These are phyloP conservation scores for Sweltsa coloradensis DNA, from an alignment of 1,140 invertebrate species.

Conservation along the genomic window DNA sequence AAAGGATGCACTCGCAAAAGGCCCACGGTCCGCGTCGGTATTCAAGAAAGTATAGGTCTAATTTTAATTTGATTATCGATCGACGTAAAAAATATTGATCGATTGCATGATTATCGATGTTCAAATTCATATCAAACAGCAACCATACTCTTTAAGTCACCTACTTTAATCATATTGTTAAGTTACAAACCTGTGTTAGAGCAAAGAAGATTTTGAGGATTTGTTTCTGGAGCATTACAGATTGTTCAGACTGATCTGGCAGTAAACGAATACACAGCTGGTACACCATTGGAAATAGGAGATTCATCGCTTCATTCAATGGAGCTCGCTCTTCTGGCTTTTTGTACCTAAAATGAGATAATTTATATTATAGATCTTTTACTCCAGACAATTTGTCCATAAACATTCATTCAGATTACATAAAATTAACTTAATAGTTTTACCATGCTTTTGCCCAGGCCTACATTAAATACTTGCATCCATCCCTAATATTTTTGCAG, in stretches of 20 bases:
- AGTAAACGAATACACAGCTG: constrained; percentile 71
- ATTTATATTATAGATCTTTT: background rate
- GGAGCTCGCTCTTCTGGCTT: constrained; percentile 77
- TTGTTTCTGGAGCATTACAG: constrained; percentile 86
- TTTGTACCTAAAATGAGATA: constrained; percentile 54
- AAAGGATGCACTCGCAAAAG: too few relatives aligned
- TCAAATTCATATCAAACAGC: too few relatives aligned
- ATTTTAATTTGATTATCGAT: too few relatives aligned
- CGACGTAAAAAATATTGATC: too few relatives aligned
- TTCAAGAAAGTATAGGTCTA: too few relatives aligned
- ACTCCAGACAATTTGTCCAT: background rate
- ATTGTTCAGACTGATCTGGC: constrained; percentile 71
- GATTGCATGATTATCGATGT: too few relatives aligned
- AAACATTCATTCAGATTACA: too few relatives aligned
- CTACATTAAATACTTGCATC: too few relatives aligned
- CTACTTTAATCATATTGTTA: too few relatives aligned
- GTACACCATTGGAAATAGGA: constrained; percentile 85
- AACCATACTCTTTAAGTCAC: too few relatives aligned
- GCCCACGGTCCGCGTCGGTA: too few relatives aligned
- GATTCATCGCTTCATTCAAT: constrained; percentile 88
- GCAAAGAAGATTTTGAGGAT: constrained; percentile 96
- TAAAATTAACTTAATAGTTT: too few relatives aligned
- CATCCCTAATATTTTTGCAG: background rate
- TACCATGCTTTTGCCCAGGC: background rate
- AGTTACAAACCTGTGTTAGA: constrained; percentile 64